These are phyloP conservation scores for Chinchilla lanigera DNA, from an alignment of 2,113 vertebrate genomes.

Conservation along the genomic window DNA sequence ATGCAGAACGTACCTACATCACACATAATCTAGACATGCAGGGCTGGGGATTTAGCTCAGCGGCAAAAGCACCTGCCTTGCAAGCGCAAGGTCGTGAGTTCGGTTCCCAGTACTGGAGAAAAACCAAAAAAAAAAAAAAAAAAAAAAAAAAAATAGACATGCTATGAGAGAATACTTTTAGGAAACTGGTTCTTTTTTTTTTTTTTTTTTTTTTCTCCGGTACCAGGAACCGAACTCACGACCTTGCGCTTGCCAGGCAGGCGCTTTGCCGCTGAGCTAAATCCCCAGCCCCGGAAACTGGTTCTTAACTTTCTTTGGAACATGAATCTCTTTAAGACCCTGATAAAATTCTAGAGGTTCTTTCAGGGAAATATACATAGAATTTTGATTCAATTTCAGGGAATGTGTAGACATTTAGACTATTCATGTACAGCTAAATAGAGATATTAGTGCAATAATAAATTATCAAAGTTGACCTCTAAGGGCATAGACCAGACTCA, in stretches of 20 bases:
- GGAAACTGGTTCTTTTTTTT: not conserved
- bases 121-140: too few species aligned
- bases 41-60: too few species aligned
- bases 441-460: conserved; percentile 23
- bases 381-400: not conserved
- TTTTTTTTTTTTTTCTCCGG: too few species aligned
- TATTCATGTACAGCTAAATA: not conserved
- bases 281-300: too few species aligned
- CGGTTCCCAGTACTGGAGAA: too few species aligned
- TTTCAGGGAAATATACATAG: not conserved
- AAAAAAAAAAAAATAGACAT: too few species aligned
- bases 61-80: too few species aligned
- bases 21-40: not conserved
- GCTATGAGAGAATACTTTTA: not conserved
- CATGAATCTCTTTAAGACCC: not conserved
- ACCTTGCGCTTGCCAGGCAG: too few species aligned
- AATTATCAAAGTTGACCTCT: conserved; percentile 3
- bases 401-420: not conserved
- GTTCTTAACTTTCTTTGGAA: not conserved
- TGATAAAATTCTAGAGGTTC: conserved; percentile 13
- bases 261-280: too few species aligned
- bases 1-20: not conserved
- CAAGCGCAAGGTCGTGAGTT: too few species aligned
- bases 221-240: too few species aligned
- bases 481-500: not conserved